phyloP scores from a whole-genome alignment of 37 sponge, comb jelly and placozoan genomes.

The Axinella damicornis region DNA sequence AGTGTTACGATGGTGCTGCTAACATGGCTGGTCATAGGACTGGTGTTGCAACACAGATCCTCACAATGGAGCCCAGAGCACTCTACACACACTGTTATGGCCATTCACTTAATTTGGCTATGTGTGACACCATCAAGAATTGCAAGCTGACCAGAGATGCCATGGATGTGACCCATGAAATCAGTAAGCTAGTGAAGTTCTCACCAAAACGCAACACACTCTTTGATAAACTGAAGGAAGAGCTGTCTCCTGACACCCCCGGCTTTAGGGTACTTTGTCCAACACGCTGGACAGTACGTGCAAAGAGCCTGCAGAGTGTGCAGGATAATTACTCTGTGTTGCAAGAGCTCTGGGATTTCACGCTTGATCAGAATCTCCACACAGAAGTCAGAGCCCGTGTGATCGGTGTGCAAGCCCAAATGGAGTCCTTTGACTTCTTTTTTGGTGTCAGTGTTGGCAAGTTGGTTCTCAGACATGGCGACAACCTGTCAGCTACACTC shows the following conservation, averaged over 20 bases:
- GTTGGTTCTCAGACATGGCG: conserved; percentile 34
- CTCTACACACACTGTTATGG: conserved; percentile 77
- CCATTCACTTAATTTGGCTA: conserved; percentile 74
- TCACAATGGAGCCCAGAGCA: conserved; percentile 55
- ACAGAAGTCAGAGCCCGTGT: too few species aligned
- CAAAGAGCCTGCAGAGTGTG: too few species aligned
- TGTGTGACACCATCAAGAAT: conserved; percentile 50
- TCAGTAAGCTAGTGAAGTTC: conserved; percentile 64
- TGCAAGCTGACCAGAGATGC: conserved; percentile 61
- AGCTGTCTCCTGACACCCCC: too few species aligned
- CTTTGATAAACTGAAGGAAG: too few species aligned
- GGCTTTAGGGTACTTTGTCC: too few species aligned
- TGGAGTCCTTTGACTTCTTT: conserved; percentile 19
- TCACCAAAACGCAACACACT: conserved; percentile 61
- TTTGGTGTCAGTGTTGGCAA: conserved; percentile 43
- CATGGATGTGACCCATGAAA: conserved; percentile 54
- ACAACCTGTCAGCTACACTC: conserved; percentile 39
- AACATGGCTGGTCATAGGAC: conserved; percentile 46
- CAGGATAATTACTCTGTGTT: too few species aligned
- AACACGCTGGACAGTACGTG: too few species aligned
- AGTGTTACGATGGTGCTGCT: conserved; percentile 74
- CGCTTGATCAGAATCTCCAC: not conserved
- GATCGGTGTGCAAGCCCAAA: too few species aligned
- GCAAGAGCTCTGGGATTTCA: not conserved
- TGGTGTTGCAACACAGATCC: conserved; percentile 61